Evolutionary conservation across 2,113 vertebrate species (phyloP).

Genomic region (Oceanites oceanicus): DNA sequence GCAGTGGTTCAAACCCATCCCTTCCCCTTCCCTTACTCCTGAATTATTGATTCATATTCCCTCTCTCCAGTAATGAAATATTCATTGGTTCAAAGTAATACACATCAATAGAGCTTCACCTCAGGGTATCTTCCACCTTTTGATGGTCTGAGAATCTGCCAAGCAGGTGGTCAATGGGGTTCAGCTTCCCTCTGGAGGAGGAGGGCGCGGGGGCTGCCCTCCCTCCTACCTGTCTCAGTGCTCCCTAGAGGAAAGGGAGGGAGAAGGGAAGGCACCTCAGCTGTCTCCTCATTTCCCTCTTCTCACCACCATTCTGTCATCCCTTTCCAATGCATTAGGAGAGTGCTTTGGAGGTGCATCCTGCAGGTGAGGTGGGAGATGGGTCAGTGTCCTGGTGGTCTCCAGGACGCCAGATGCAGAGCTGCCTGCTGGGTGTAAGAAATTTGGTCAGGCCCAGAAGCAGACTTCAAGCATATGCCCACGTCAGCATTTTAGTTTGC

Average conservation of each 20-base stretch:
- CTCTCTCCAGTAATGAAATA: conserved; percentile 36
- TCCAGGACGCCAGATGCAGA: accelerated
- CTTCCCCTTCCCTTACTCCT: not conserved
- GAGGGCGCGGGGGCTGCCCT: accelerated
- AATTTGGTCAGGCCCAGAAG: not conserved
- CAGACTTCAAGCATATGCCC: accelerated
- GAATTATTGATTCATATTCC: conserved; percentile 44
- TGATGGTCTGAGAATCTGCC: not conserved
- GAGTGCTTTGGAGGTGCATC: not conserved
- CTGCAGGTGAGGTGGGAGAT: not conserved
- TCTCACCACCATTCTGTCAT: not conserved
- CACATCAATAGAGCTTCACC: conserved; percentile 3
- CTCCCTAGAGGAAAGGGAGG: not conserved
- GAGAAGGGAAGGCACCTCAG: not conserved
- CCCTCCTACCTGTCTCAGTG: not conserved
- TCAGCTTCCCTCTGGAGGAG: not conserved
- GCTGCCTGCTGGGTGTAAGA: not conserved
- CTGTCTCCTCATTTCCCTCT: not conserved
- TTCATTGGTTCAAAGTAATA: conserved; percentile 8
- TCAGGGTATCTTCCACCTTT: not conserved
- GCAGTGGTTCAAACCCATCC: not conserved
- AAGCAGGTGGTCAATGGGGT: not conserved
- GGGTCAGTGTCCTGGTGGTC: not conserved
- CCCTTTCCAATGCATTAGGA: not conserved
- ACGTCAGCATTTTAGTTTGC: not conserved